A percentile compares a stretch with the other conserved stretches of the same genome.
These are phyloP conservation scores for Serrognathus titanus DNA, from an alignment of 2,888 invertebrate genomes.

Conservation along the genomic window DNA sequence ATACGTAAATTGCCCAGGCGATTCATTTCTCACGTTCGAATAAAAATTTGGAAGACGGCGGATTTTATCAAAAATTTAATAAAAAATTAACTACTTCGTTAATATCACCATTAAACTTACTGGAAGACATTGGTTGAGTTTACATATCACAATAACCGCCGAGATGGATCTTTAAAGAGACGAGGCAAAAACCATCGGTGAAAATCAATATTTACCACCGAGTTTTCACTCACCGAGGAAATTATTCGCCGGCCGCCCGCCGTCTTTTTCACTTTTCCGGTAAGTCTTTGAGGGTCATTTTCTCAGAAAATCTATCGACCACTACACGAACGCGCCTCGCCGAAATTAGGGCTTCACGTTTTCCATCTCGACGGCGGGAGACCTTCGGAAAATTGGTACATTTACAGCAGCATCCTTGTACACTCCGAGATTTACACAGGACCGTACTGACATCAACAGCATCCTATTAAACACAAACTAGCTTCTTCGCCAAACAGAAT, in stretches of 20 bases:
- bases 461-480: neutral
- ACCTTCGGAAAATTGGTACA: conserved; percentile 41
- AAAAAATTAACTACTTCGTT: conserved; percentile 11
- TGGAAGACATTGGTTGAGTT: conserved; percentile 10
- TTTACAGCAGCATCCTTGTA: conserved; percentile 38
- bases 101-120: conserved; percentile 6
- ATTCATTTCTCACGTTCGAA: conserved; percentile 51
- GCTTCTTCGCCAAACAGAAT: too few relatives aligned
- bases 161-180: conserved; percentile 33
- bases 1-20: conserved; percentile 63
- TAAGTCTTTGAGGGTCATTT: too few relatives aligned
- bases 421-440: conserved; percentile 27
- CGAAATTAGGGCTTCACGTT: conserved; percentile 36
- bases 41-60: conserved; percentile 17
- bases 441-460: conserved; percentile 12
- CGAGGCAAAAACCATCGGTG: conserved; percentile 7
- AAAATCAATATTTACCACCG: conserved; percentile 20
- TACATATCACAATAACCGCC: conserved; percentile 30
- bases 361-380: conserved; percentile 44
- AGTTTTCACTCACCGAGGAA: neutral
- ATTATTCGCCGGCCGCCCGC: too few relatives aligned
- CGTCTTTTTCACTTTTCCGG: too few relatives aligned
- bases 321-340: too few relatives aligned
- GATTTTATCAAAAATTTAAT: conserved; percentile 15
- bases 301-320: too few relatives aligned